Evolutionary conservation across 1,140 invertebrate species (phyloP).

Genomic region (Augochlora pura): DNA sequence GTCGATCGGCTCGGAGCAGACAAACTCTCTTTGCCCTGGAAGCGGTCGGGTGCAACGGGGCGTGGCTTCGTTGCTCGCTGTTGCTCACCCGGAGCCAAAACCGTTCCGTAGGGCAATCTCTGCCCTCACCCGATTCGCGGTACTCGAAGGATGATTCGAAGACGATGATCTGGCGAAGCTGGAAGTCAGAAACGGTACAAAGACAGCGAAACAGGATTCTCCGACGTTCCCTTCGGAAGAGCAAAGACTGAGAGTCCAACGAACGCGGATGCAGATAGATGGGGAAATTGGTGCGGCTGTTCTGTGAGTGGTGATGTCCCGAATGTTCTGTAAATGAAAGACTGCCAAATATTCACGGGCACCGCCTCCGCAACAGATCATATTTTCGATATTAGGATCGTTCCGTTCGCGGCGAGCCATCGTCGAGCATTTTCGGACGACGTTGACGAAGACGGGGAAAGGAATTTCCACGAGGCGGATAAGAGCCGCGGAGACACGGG

Average conservation of each 20-base stretch:
- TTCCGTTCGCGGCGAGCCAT: not conserved
- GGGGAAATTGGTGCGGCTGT: not conserved
- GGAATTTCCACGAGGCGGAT: not conserved
- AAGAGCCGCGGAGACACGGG: not conserved
- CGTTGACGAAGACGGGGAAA: not conserved
- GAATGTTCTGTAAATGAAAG: slow-evolving; percentile 20
- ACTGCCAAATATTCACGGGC: slow-evolving; percentile 38
- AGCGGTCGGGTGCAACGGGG: too few species aligned
- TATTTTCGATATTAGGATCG: not conserved
- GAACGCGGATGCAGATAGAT: not conserved
- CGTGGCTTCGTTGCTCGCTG: too few species aligned
- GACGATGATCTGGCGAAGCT: too few species aligned
- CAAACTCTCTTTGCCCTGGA: too few species aligned
- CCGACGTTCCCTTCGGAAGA: not conserved
- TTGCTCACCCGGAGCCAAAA: too few species aligned
- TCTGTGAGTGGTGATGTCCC: not conserved
- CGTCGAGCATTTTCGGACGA: not conserved
- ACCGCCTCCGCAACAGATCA: not conserved
- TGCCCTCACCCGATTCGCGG: too few species aligned
- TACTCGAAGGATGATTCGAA: too few species aligned
- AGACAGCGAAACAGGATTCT: not conserved
- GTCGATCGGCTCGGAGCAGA: too few species aligned
- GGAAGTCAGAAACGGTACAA: slow-evolving; percentile 9
- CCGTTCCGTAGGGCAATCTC: too few species aligned
- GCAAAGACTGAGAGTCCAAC: not conserved